Evolutionary conservation across 2,797 vertebrate genomes (phyloP).

Genomic region (Fringilla coelebs): DNA sequence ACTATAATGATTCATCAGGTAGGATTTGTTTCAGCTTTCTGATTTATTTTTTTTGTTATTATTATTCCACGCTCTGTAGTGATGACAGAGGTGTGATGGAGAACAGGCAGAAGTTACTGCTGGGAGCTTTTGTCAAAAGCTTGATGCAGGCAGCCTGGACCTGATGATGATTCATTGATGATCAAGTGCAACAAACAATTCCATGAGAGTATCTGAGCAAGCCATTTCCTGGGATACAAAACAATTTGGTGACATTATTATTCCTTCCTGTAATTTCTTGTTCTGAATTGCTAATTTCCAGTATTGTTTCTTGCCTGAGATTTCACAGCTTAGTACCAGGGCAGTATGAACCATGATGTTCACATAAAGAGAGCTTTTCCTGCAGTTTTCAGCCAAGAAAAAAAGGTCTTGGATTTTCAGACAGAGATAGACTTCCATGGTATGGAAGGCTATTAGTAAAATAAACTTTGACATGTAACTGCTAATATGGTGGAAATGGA

Average conservation of each 20-base stretch:
- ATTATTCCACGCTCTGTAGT: slow-evolving; percentile 1
- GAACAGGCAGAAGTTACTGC: background rate
- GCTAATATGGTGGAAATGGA: background rate
- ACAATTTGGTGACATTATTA: background rate
- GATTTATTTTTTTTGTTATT: background rate
- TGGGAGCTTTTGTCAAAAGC: background rate
- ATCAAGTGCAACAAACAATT: background rate
- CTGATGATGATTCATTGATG: background rate
- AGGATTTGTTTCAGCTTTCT: slow-evolving; percentile 3
- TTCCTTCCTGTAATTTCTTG: background rate
- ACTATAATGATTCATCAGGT: slow-evolving; percentile 40
- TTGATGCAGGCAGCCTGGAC: background rate
- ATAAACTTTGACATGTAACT: background rate
- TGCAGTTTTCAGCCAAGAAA: background rate
- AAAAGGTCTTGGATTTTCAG: background rate
- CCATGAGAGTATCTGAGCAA: background rate
- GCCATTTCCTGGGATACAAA: background rate
- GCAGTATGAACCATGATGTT: background rate
- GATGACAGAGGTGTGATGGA: slow-evolving; percentile 7
- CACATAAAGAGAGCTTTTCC: background rate
- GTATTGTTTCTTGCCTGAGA: background rate
- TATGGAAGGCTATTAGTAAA: background rate
- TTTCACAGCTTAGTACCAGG: background rate
- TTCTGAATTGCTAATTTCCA: background rate
- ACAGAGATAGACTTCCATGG: background rate